Base-by-base conservation (phyloP, 2,113 vertebrate genomes). In the Bambusicola thoracicus region DNA sequence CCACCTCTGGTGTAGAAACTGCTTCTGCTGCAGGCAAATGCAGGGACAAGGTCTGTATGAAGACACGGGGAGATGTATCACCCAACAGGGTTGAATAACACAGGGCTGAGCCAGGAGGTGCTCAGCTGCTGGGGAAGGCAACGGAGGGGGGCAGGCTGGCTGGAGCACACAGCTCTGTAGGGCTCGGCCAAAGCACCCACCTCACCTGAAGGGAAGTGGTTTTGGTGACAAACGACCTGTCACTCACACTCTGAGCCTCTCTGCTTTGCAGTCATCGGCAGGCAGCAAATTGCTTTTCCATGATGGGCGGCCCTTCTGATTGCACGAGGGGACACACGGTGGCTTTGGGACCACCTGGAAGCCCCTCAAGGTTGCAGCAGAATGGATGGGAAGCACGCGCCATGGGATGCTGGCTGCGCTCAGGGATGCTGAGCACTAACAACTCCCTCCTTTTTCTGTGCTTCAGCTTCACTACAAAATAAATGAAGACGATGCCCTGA, bases 151-250 rank as follows among this genome's bases (percentile, higher is more conserved):
- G 30, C 53, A 63, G 15, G 34, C 44, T 53, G 68, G 20, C 30
- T 2, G 1, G 34, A n/a, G 75, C 24, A 24, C 46, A 4, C 29
- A 8, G 21, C 17, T 19, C 11, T 0, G 24, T 0, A 1, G 40
- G 32, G 21, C 55, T 68, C 85, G 1, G 10, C 6, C 43, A 53
- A 74, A 92, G 65, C 48, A 15, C 22, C 56, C 7, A 2, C 41
- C 27, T 68, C 2, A 0, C 30, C 72, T 53, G 25, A 51, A 69
- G 51, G 5, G 53, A 81, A 75, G 56, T 15, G 20, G 41, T 5
- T 41, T 30, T 8, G 29, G 56, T 43, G 32, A 68, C 24, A 56
- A 93, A 74, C 8, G 46, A 70, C 29, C 59, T 38, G 10, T 61
- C 2, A 7, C 32, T 80, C 4, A 2, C 59, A 90, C 66, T 22